phyloP scores from a whole-genome alignment of 2,797 vertebrate genomes.

The Thalassophryne amazonica region DNA sequence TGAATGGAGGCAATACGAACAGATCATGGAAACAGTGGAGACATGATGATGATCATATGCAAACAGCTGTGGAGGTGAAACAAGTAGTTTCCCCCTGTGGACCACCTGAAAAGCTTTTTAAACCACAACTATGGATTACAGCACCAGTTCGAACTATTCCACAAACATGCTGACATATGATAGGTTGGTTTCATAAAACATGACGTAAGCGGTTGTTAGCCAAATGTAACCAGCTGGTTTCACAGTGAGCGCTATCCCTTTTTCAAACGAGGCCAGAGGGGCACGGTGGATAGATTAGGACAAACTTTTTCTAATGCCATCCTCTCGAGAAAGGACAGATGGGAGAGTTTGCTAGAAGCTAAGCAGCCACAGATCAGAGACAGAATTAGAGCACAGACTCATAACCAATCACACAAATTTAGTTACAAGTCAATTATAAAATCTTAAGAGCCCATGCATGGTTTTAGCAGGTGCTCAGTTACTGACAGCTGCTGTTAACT shows the following conservation, averaged over 20 bases:
- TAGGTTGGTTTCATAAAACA: background rate
- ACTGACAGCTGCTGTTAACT: too few relatives aligned
- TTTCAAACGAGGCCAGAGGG: conserved; percentile 1
- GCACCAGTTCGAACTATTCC: background rate
- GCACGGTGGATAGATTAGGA: conserved; percentile 11
- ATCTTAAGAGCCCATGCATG: too few relatives aligned
- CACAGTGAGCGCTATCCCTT: conserved; percentile 3
- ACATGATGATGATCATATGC: conserved; percentile 16
- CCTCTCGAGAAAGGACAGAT: conserved; percentile 12
- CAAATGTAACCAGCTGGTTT: background rate
- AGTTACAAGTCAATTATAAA: too few relatives aligned
- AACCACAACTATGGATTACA: background rate
- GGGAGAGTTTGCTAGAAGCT: conserved; percentile 20
- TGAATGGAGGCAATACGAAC: conserved; percentile 45
- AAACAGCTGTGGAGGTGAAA: background rate
- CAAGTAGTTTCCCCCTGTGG: background rate
- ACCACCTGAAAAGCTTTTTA: conserved; percentile 7
- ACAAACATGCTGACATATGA: conserved; percentile 20
- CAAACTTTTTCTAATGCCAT: background rate
- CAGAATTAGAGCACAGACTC: too few relatives aligned
- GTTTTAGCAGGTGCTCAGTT: too few relatives aligned
- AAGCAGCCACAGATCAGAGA: conserved; percentile 9
- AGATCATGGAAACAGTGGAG: conserved; percentile 34
- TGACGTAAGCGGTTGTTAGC: background rate
- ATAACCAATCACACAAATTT: too few relatives aligned